These are phyloP conservation scores for Teinopalpus imperialis DNA, from an alignment of 2,888 invertebrate genomes.

Conservation along the genomic window DNA sequence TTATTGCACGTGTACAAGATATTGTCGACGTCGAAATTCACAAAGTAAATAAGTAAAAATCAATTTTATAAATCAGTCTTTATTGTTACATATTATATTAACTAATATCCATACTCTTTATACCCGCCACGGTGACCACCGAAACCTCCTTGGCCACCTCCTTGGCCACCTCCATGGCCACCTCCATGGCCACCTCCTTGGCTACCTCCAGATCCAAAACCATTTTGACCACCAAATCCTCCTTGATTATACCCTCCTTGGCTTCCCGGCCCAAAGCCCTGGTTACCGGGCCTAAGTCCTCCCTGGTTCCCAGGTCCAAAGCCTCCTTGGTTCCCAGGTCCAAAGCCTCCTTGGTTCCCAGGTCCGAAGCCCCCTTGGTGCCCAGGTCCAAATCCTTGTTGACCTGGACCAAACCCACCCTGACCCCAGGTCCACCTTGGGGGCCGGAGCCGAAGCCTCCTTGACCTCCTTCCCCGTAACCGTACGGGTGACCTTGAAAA, in stretches of 20 bases:
- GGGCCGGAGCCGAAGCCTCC: slow-evolving; percentile 27
- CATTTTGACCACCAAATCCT: slow-evolving; percentile 22
- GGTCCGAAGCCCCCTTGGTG: slow-evolving; percentile 28
- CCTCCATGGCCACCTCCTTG: slow-evolving; percentile 24
- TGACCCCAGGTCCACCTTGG: slow-evolving; percentile 22
- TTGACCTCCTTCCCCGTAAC: slow-evolving; percentile 11
- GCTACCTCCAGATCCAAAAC: slow-evolving; percentile 15
- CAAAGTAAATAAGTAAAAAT: no score
- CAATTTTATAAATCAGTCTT: no score
- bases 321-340: slow-evolving; percentile 26
- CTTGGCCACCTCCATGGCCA: slow-evolving; percentile 7
- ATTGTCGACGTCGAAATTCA: no score
- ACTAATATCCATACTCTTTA: slow-evolving; percentile 33
- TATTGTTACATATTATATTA: no score
- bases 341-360: slow-evolving; percentile 27
- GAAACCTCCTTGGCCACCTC: slow-evolving; percentile 25
- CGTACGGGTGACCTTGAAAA: slow-evolving; percentile 4
- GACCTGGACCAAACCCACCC: slow-evolving; percentile 23
- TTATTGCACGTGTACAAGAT: no score
- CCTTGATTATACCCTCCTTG: slow-evolving; percentile 23
- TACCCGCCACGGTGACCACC: slow-evolving; percentile 31
- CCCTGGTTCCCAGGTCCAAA: slow-evolving; percentile 21
- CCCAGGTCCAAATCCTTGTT: background rate
- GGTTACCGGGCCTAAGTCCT: slow-evolving; percentile 20
- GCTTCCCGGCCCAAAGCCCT: slow-evolving; percentile 22